Percentiles rank a stretch among this genome's conserved stretches.
phyloP scores from a whole-genome alignment of 1,140 invertebrate species.

The Drosophila persimilis region DNA sequence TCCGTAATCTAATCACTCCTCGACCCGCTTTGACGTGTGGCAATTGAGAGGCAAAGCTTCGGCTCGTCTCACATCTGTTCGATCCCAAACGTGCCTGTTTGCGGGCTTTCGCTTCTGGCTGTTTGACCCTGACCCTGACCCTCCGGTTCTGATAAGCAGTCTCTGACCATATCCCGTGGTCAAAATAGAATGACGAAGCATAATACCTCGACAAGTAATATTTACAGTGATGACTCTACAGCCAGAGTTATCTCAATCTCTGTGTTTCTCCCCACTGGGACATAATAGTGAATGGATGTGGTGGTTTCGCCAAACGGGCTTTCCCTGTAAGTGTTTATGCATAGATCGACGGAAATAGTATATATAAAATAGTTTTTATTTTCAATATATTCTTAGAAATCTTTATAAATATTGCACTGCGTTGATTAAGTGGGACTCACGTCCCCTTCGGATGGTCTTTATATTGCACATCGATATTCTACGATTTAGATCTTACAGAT shows the following conservation, averaged over 20 bases:
- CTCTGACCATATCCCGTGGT: slow-evolving; percentile 38
- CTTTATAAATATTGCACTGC: slow-evolving; percentile 72
- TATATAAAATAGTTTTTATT: slow-evolving; percentile 39
- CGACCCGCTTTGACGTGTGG: slow-evolving; percentile 47
- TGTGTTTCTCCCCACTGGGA: no score
- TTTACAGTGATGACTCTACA: slow-evolving; percentile 7
- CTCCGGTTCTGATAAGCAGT: slow-evolving; percentile 42
- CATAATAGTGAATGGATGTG: no score
- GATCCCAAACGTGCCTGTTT: slow-evolving; percentile 32
- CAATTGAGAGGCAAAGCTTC: slow-evolving; percentile 16
- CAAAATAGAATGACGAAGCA: slow-evolving; percentile 40
- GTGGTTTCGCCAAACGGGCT: no score
- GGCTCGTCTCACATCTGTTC: slow-evolving; percentile 52
- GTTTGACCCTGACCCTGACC: slow-evolving; percentile 41
- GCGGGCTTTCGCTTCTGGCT: slow-evolving; percentile 56
- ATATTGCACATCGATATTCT: slow-evolving; percentile 64
- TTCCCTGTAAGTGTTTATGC: slow-evolving; percentile 2
- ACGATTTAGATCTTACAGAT: slow-evolving; percentile 44
- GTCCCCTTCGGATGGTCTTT: slow-evolving; percentile 42
- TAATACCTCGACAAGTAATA: slow-evolving; percentile 1
- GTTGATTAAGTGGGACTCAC: slow-evolving; percentile 22
- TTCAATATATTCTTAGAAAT: slow-evolving; percentile 15
- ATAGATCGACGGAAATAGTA: neutral
- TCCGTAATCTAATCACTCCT: slow-evolving; percentile 59
- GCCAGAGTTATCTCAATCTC: no score